Conservation (phyloP, 2,888 invertebrate genomes). For the Conchocele bisecta region DNA sequence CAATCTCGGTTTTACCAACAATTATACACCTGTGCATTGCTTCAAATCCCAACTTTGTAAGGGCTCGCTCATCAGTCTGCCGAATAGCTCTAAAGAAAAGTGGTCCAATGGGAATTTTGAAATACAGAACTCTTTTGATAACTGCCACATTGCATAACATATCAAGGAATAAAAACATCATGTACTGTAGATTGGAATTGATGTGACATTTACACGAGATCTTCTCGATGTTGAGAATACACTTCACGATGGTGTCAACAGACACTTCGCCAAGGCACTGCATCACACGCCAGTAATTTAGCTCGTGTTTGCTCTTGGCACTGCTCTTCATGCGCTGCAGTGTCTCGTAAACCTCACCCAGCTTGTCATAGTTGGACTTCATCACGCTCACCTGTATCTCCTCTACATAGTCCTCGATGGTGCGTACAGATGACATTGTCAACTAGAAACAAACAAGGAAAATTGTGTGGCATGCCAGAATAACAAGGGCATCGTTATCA, state of each 20-base stretch:
- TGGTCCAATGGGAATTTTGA: slow-evolving; percentile 41
- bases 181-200: slow-evolving; percentile 31
- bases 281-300: slow-evolving; percentile 61
- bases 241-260: slow-evolving; percentile 38
- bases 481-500: too few species aligned
- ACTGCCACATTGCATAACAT: slow-evolving; percentile 47
- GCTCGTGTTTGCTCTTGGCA: slow-evolving; percentile 47
- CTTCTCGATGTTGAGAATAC: slow-evolving; percentile 35
- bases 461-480: too few species aligned
- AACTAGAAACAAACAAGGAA: too few species aligned
- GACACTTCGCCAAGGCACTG: slow-evolving; percentile 60
- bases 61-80: slow-evolving; percentile 35
- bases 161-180: slow-evolving; percentile 52
- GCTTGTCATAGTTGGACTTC: slow-evolving; percentile 39
- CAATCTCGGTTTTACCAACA: slow-evolving; percentile 48
- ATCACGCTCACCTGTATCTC: slow-evolving; percentile 42
- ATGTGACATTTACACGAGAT: slow-evolving; percentile 46
- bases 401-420: slow-evolving; percentile 58
- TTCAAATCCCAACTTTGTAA: slow-evolving; percentile 29
- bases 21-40: slow-evolving; percentile 46
- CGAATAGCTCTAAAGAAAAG: slow-evolving; percentile 48
- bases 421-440: slow-evolving; percentile 35
- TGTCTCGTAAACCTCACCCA: slow-evolving; percentile 47
- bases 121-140: slow-evolving; percentile 51
- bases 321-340: slow-evolving; percentile 55